Base-by-base conservation (phyloP, 2,888 invertebrate genomes). In the Drosophila ezoana region DNA sequence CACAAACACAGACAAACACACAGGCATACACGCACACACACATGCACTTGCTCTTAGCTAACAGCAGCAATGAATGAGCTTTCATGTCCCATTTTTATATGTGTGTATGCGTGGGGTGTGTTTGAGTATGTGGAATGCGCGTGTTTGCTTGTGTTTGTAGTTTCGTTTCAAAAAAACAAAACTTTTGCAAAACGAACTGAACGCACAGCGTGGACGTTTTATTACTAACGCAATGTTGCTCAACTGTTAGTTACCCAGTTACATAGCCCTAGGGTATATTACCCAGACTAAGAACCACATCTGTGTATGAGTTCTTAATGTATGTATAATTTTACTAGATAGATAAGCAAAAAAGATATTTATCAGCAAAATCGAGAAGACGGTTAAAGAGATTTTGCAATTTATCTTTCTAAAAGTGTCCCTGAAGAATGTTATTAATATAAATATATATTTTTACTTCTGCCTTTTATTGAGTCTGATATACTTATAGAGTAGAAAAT, bases 111-210 rank as follows among this genome's bases (percentile, higher is more conserved):
- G 41, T 47, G 40, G 52, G 32, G 18, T 57, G n/a, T 48, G 35
- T 52, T 37, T 44, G 43, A 44, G 44, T 60, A 40, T 66, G 43
- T 59, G 57, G 47, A 40, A 49, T 45, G 60, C 43, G 49, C 53
- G 65, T 70, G 70, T 60, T 69, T 76, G 76, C 79, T 58, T 72
- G 71, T 87, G 81, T 73, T 84, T 87, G 81, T 61, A 75, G 79
- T 75, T 78, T 84, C 64, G 66, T 59, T 67, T 54, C 51, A 59
- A 68, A 75, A 28, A 79, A 68, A 67, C 59, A 79, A 79, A 85
- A 75, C 66, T 78, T 82, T 79, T 65, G 41, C 67, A 68, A 79
- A 80, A 58, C 69, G 65, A 63, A 63, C 54, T 60, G 37, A 70
- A 60, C 68, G 51, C 60, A 63, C 41, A 58, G 52, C 65, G 63